phyloP scores from a whole-genome alignment of 2,113 vertebrate genomes.

The Pelusios castaneus region DNA sequence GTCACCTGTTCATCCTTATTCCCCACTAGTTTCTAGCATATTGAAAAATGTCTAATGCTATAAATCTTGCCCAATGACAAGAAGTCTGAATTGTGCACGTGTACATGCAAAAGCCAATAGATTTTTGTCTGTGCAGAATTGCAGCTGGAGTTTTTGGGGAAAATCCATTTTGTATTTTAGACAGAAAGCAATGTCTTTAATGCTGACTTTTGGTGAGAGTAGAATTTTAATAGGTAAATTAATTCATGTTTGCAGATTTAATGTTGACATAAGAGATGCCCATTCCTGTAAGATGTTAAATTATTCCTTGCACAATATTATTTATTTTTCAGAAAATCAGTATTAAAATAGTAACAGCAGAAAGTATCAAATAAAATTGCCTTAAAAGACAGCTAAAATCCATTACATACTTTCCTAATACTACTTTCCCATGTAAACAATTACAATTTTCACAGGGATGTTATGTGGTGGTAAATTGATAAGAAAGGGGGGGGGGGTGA shows the following conservation, averaged over 20 bases:
- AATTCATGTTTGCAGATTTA: not conserved
- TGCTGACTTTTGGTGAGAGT: no score
- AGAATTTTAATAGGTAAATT: not conserved
- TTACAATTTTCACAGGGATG: not conserved
- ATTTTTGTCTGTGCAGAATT: no score
- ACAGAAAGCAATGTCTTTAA: no score
- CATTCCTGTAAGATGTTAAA: not conserved
- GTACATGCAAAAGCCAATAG: no score
- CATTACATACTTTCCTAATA: not conserved
- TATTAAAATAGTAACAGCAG: not conserved
- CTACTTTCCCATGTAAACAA: not conserved
- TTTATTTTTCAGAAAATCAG: not conserved
- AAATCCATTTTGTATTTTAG: not conserved
- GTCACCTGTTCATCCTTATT: not conserved
- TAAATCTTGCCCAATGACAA: no score
- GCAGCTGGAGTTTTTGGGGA: not conserved
- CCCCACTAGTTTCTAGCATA: not conserved
- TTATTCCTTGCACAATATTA: not conserved
- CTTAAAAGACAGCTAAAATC: not conserved
- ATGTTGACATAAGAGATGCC: no score
- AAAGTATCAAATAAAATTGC: not conserved
- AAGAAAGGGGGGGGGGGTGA: not conserved
- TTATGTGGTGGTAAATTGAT: not conserved
- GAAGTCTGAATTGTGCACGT: no score
- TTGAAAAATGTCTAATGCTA: not conserved